A percentile compares a stretch with the other conserved stretches of the same genome.
phyloP scores from a whole-genome alignment of 2,797 vertebrate genomes.

The Apodemus agrarius region DNA sequence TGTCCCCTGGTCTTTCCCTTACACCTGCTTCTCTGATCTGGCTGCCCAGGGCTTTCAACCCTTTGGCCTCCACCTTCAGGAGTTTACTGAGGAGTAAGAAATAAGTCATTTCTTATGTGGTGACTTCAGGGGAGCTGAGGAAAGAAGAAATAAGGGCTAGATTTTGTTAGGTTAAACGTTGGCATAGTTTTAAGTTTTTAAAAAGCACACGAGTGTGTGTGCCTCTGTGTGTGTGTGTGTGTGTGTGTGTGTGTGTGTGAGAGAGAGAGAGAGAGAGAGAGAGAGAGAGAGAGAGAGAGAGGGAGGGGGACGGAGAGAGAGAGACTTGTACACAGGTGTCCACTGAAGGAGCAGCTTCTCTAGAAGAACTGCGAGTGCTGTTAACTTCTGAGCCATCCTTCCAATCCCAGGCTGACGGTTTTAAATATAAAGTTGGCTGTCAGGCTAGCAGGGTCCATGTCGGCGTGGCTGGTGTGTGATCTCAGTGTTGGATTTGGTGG shows the following conservation, averaged over 20 bases:
- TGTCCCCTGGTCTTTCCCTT: not conserved
- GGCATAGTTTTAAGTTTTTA: not conserved
- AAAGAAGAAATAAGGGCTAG: not conserved
- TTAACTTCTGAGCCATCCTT: not conserved
- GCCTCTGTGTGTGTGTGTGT: not conserved
- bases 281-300: no score
- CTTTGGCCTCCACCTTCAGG: not conserved
- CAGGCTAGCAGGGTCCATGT: fast-evolving
- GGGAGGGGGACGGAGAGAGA: no score
- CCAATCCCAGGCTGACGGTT: not conserved
- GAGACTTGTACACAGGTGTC: not conserved
- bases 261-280: no score
- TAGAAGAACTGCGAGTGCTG: not conserved
- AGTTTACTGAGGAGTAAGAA: not conserved
- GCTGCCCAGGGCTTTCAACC: no score
- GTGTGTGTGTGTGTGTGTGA: not conserved
- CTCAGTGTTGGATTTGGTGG: not conserved
- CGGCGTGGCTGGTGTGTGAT: not conserved
- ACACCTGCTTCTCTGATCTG: not conserved
- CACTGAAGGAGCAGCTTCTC: not conserved
- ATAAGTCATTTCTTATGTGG: not conserved
- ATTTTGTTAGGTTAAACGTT: not conserved
- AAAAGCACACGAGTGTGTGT: no score
- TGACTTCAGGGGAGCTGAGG: not conserved
- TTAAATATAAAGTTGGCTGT: not conserved